phyloP scores from a whole-genome alignment of 92 coral and sea anemone species.

The Hydrozoanthus gracilis region DNA sequence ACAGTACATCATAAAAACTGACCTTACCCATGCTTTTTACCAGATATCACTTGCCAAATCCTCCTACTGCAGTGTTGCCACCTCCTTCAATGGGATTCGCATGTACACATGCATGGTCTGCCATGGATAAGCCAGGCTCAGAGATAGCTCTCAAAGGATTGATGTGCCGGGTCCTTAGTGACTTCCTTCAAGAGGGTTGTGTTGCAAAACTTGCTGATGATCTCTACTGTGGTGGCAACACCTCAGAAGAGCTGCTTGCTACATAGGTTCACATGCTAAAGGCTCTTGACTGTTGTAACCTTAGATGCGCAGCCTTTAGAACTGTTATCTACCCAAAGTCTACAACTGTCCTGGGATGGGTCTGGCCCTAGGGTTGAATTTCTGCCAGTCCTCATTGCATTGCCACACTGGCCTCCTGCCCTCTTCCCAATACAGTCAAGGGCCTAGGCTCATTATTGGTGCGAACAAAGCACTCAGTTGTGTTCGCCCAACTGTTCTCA shows the following conservation, averaged over 20 bases:
- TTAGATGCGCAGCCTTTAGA: constrained; percentile 43
- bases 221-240: constrained; percentile 55
- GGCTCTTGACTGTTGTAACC: constrained; percentile 34
- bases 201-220: constrained; percentile 51
- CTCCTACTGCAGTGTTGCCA: constrained; percentile 6
- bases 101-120: constrained; percentile 30
- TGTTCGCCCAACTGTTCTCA: constrained; percentile 7
- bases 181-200: constrained; percentile 33
- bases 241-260: constrained; percentile 44
- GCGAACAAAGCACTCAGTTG: constrained; percentile 24
- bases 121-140: constrained; percentile 45
- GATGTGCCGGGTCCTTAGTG: constrained; percentile 53
- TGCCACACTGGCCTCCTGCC: constrained; percentile 48
- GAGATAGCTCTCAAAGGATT: constrained; percentile 30
- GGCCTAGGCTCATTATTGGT: constrained; percentile 33
- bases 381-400: constrained; percentile 56
- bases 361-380: constrained; percentile 54
- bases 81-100: constrained; percentile 35
- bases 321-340: constrained; percentile 46
- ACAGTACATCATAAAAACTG: constrained; percentile 23
- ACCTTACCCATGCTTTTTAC: constrained; percentile 25
- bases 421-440: constrained; percentile 42
- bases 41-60: background rate
- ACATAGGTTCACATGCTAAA: constrained; percentile 46
- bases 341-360: constrained; percentile 50